A percentile compares a stretch with the other conserved stretches of the same genome.
These are phyloP conservation scores for Apostichopus californicus DNA, from an alignment of 35 echinoderm and acorn worm species.

Conservation along the genomic window DNA sequence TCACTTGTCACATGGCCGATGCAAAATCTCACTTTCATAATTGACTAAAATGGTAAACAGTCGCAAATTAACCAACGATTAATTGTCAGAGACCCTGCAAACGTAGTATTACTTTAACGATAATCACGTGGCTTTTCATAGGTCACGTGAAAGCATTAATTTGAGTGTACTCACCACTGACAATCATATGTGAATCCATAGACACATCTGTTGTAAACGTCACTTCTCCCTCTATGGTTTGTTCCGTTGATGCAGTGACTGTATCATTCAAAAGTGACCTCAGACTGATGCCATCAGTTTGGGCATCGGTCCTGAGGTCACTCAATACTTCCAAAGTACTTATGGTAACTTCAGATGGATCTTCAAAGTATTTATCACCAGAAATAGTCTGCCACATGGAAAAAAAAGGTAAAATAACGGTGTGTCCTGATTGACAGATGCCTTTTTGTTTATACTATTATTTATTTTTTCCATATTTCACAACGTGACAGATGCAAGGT, in stretches of 20 bases:
- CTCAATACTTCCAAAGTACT: background rate
- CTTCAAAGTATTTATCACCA: conserved; percentile 12
- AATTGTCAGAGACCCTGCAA: too few species aligned
- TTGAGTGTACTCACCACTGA: background rate
- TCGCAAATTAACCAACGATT: too few species aligned
- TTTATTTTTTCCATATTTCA: too few species aligned
- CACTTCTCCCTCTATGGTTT: conserved; percentile 24
- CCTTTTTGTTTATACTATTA: too few species aligned
- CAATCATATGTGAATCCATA: conserved; percentile 7
- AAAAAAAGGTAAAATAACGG: too few species aligned
- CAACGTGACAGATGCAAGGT: too few species aligned
- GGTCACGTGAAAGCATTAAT: background rate
- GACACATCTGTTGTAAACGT: conserved; percentile 1
- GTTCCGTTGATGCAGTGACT: conserved; percentile 28
- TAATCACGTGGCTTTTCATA: background rate
- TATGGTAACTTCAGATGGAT: background rate
- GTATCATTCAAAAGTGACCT: conserved; percentile 27
- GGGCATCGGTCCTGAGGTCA: conserved; percentile 3
- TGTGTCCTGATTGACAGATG: too few species aligned
- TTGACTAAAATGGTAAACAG: too few species aligned
- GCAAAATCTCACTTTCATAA: too few species aligned
- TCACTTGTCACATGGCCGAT: too few species aligned
- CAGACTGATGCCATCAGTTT: conserved; percentile 4
- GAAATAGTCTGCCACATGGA: background rate
- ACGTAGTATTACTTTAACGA: too few species aligned